A percentile compares a stretch with the other conserved stretches of the same genome.
phyloP scores from a whole-genome alignment of 2,888 invertebrate species.

The Lasioglossum morio region DNA sequence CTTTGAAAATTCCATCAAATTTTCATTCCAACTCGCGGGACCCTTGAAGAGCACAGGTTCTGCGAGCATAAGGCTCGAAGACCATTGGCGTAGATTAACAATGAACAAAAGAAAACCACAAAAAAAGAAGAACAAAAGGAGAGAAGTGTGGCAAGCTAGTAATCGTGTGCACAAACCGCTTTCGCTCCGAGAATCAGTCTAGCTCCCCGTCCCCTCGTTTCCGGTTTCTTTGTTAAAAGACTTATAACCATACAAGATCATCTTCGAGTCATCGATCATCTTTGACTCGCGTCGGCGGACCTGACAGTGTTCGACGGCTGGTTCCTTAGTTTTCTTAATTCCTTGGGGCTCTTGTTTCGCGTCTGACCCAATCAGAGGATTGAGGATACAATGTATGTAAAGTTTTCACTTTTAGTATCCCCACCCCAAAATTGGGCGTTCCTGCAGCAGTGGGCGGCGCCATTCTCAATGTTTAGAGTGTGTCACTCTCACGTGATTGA shows the following conservation, averaged over 20 bases:
- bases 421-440: not conserved
- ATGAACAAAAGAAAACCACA: conserved; percentile 2
- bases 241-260: not conserved
- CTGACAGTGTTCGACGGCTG: not conserved
- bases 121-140: not conserved
- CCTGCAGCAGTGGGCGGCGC: not conserved
- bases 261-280: not conserved
- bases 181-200: conserved; percentile 36
- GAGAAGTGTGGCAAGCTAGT: conserved; percentile 41
- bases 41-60: not conserved
- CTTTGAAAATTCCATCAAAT: not conserved
- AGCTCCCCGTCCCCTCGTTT: not conserved
- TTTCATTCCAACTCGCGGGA: not conserved
- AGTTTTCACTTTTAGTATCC: not conserved
- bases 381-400: not conserved
- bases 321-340: not conserved
- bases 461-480: not conserved
- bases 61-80: not conserved
- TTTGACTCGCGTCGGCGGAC: not conserved
- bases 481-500: not conserved
- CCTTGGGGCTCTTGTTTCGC: not conserved
- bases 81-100: conserved; percentile 8
- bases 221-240: not conserved
- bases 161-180: conserved; percentile 59
- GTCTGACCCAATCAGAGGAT: not conserved